Evolutionary conservation across 2,113 vertebrate species (phyloP), one percentile per base, ranked within the genome.

Genomic region (Lamprologus ornatipinnis): DNA sequence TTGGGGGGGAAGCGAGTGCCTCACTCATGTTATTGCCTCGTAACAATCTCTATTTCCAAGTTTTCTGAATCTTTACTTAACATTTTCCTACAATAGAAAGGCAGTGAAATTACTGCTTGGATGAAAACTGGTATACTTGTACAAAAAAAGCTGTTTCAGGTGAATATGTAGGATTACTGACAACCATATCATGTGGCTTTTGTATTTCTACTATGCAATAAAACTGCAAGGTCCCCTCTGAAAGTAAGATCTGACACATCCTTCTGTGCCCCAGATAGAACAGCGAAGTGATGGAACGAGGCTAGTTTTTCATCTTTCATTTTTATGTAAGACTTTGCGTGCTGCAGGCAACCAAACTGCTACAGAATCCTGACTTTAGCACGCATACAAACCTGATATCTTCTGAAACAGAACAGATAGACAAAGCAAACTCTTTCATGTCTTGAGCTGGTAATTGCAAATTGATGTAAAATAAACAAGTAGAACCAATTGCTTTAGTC

Each of bases 381-480:
- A 53, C 17, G 35, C 35, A 85, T 35, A 63, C 70, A 78, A 88
- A 53, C 42, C 40, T 37, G 60, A 85, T 89, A 49, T 89, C 85
- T 85, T 60, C 51, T 78, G 84, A 91, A 92, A 89, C 82, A 58
- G 54, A 80, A 63, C 87, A 88, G 70, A 91, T 15, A 49, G 28
- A 80, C 65, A 85, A 85, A 92, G 82, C 82, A 83, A 85, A 91
- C 58, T 54, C 63, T 88, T 93, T 93, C 85, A 84, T 88, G 81
- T 87, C 49, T 78, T 23, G 60, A 55, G 45, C 85, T 82, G 13
- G 82, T 89, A 89, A 92, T 94, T 91, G 85, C 87, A 84, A 88
- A 89, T 86, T 80, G 79, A 58, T 85, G 84, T 89, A 79, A 88
- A 94, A 93, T 84, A 93, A 95, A 93, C 90, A 93, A 84, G 9